Conservation (phyloP, 2,113 vertebrate species). For the Oxyura jamaicensis region DNA sequence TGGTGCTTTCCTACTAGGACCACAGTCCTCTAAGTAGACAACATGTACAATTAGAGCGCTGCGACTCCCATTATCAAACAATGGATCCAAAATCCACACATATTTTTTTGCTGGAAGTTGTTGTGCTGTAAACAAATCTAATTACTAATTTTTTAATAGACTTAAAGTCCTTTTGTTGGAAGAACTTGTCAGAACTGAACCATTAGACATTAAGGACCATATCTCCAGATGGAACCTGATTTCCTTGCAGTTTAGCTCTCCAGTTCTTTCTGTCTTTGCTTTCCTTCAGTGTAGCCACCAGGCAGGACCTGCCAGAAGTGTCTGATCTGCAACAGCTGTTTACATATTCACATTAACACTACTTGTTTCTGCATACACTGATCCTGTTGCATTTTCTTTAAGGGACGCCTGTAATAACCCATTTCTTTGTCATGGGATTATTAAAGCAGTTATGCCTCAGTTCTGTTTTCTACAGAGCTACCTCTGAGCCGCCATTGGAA, state of each 20-base stretch:
- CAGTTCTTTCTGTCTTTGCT: not conserved
- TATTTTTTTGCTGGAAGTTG: not conserved
- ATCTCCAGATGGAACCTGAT: not conserved
- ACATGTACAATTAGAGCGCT: not conserved
- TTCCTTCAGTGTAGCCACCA: not conserved
- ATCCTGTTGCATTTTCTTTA: not conserved
- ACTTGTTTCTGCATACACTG: not conserved
- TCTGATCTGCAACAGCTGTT: not conserved
- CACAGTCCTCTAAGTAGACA: not conserved
- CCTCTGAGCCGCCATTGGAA: not conserved
- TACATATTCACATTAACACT: not conserved
- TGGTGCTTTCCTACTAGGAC: not conserved
- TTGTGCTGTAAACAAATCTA: not conserved
- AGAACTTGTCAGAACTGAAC: not conserved
- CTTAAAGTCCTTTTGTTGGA: not conserved
- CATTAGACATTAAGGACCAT: not conserved
- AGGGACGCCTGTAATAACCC: not conserved
- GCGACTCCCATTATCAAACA: not conserved
- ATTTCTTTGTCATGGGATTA: not conserved
- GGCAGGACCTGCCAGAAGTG: not conserved
- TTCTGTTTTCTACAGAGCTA: not conserved
- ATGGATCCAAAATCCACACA: not conserved
- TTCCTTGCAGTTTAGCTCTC: not conserved
- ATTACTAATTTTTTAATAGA: not conserved
- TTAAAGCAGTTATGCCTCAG: not conserved